Evolutionary conservation across 1,140 invertebrate species (phyloP).

Genomic region (Papilio xuthus): DNA sequence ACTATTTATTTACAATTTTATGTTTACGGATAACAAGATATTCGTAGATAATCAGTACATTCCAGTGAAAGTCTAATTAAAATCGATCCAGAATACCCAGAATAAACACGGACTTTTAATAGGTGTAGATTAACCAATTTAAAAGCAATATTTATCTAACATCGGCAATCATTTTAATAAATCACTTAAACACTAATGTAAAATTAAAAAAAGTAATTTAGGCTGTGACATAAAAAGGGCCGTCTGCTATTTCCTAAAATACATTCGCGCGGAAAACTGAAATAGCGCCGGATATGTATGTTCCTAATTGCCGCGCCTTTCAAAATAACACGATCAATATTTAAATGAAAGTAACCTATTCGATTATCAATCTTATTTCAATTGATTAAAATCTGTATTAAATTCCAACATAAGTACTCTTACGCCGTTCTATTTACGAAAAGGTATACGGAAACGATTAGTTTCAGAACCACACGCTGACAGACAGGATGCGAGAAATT

Average conservation of each 20-base stretch:
- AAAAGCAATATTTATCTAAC: background rate
- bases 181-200: background rate
- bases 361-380: slow-evolving; percentile 34
- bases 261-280: slow-evolving; percentile 70
- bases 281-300: slow-evolving; percentile 64
- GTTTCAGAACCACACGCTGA: slow-evolving; percentile 76
- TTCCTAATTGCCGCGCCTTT: slow-evolving; percentile 62
- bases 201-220: slow-evolving; percentile 42
- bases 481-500: slow-evolving; percentile 74
- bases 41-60: too few species aligned
- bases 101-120: too few species aligned
- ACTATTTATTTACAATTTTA: background rate
- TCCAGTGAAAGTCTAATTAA: too few species aligned
- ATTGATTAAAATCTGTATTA: slow-evolving; percentile 30
- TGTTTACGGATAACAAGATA: background rate
- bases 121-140: background rate
- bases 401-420: background rate
- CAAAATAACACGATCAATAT: slow-evolving; percentile 43
- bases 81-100: too few species aligned
- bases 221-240: slow-evolving; percentile 43
- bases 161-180: background rate
- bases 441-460: slow-evolving; percentile 71
- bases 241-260: slow-evolving; percentile 60
- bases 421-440: slow-evolving; percentile 47
- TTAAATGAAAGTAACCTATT: slow-evolving; percentile 32